Base-by-base conservation (phyloP, 2,113 vertebrate genomes). In the Aythya baeri region DNA sequence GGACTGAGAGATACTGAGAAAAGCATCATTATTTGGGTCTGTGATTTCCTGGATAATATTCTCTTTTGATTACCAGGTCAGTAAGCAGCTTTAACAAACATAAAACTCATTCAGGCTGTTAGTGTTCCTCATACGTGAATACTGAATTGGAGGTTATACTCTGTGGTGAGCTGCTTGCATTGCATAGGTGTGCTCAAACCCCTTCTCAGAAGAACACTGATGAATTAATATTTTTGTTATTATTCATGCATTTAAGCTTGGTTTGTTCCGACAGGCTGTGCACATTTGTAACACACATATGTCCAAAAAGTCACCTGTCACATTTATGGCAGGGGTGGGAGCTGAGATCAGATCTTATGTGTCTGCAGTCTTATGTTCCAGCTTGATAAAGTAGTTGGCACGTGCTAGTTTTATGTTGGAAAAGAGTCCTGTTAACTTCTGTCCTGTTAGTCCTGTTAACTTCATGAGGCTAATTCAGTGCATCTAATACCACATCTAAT, bases 211-310 rank as follows among this genome's bases (percentile, higher is more conserved):
- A 41, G 36, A 72, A 36, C 25, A 14, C 6, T 52, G 11, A 21
- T 0, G 1, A 55, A 55, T 91, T 58, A 11, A 76, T 4, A 55
- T 55, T 17, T 52, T 58, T n/a, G 7, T 52, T 36, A 6, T 11
- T 49, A 7, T 52, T 67, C 11, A 3, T 27, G 11, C 0, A 0
- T 50, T 80, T 52, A 10, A 50, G 25, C 13, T 65, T 34, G 5
- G 5, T 57, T 75, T 82, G 52, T 54, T 54, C 50, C 9, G 20
- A 54, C 21, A 5, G 14, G 9, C 14, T 38, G 13, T n/a, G 12
- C 3, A 1, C 50, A 58, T 26, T 15, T 76, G 21, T 70, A 72
- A 34, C 72, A 38, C 23, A 29, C 0, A 0, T 11, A 8, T 0
- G 3, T 31, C 46, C 74, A n/a, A 58, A 59, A 81, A 77, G 21